Conservation (phyloP, 2,888 invertebrate genomes). For the Troides oblongomaculatus region DNA sequence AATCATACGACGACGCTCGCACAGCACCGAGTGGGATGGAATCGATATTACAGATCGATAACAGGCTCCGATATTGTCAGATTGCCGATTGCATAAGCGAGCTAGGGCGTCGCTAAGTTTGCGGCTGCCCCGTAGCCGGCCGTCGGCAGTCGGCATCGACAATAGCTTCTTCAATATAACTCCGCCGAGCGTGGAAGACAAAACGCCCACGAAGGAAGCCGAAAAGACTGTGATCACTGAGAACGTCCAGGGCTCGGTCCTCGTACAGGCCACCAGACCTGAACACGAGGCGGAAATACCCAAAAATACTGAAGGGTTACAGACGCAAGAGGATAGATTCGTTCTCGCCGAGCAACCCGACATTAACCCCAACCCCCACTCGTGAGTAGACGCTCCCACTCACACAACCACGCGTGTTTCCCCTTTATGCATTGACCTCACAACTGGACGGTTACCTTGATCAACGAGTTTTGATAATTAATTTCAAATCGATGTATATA, state of each 20-base stretch:
- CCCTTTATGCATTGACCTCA: slow-evolving; percentile 24
- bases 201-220: slow-evolving; percentile 57
- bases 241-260: slow-evolving; percentile 30
- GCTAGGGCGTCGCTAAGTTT: slow-evolving; percentile 68
- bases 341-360: slow-evolving; percentile 63
- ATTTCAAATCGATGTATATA: neutral
- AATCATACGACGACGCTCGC: slow-evolving; percentile 29
- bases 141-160: slow-evolving; percentile 66
- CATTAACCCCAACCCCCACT: slow-evolving; percentile 71
- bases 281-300: neutral
- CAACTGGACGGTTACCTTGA: slow-evolving; percentile 25
- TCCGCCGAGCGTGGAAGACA: slow-evolving; percentile 70
- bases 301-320: slow-evolving; percentile 24
- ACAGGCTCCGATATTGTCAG: slow-evolving; percentile 55
- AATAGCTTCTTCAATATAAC: slow-evolving; percentile 67
- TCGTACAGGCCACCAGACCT: slow-evolving; percentile 28
- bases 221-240: slow-evolving; percentile 36
- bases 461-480: slow-evolving; percentile 10
- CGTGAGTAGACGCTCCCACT: slow-evolving; percentile 71
- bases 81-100: slow-evolving; percentile 75
- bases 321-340: slow-evolving; percentile 43
- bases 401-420: slow-evolving; percentile 55
- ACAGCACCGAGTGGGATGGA: slow-evolving; percentile 20
- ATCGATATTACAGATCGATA: slow-evolving; percentile 32
- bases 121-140: slow-evolving; percentile 68